These are phyloP conservation scores for Idris sp. DNA, from an alignment of 1,140 invertebrate species.

Conservation along the genomic window DNA sequence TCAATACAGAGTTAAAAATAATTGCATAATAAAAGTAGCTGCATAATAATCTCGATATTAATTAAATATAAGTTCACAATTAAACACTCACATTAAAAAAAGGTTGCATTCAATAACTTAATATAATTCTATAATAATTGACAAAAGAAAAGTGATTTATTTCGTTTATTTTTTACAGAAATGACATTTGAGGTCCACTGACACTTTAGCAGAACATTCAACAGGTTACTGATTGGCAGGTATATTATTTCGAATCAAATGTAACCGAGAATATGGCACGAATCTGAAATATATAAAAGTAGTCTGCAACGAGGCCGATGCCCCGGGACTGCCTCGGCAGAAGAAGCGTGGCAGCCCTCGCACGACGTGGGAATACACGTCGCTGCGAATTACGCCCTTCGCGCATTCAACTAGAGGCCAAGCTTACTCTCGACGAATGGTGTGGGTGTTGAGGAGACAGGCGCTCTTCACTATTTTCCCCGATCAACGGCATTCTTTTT, in stretches of 20 bases:
- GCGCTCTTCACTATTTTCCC: slow-evolving; percentile 37
- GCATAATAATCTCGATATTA: no score
- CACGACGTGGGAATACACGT: slow-evolving; percentile 73
- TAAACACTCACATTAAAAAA: no score
- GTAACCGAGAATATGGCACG: slow-evolving; percentile 27
- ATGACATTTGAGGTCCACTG: no score
- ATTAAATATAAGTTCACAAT: no score
- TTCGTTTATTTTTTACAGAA: background rate
- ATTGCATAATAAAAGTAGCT: no score
- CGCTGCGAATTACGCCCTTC: slow-evolving; percentile 73
- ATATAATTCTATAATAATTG: no score
- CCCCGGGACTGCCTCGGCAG: slow-evolving; percentile 37
- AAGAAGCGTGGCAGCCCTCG: slow-evolving; percentile 48
- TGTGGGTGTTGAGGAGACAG: slow-evolving; percentile 52
- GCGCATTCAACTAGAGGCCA: slow-evolving; percentile 50
- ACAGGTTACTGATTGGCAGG: slow-evolving; percentile 40
- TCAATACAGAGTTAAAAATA: no score
- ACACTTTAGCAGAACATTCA: no score
- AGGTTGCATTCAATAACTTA: no score
- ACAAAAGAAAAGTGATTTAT: no score
- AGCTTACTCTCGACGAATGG: slow-evolving; percentile 44
- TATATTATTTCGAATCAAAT: slow-evolving; percentile 50
- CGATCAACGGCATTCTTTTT: slow-evolving; percentile 68
- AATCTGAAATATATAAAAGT: slow-evolving; percentile 39
- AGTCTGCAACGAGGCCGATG: slow-evolving; percentile 52